A percentile compares a stretch with the other conserved stretches of the same genome.
Conservation (phyloP, 2,797 vertebrate genomes). For the Discoglossus pictus region DNA sequence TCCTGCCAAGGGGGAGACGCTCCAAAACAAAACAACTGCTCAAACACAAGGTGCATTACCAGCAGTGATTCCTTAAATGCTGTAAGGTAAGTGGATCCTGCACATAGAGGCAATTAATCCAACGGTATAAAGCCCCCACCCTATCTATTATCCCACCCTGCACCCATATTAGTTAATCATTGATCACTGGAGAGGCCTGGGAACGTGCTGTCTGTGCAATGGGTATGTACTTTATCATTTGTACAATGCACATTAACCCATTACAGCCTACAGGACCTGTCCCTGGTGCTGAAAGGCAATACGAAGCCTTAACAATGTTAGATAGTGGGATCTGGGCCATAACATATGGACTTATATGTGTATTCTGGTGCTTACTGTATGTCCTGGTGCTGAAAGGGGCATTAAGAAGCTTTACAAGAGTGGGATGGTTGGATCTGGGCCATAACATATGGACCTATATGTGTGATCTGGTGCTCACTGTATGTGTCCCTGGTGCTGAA, state of each 20-base stretch:
- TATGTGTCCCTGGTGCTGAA: too few species aligned
- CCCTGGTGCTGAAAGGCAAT: conserved; percentile 20
- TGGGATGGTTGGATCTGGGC: background rate
- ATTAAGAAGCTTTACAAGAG: too few species aligned
- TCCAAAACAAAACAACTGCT: background rate
- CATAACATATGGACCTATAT: too few species aligned
- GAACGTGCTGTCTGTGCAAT: background rate
- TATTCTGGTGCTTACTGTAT: too few species aligned
- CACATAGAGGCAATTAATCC: background rate
- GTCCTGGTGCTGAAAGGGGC: too few species aligned
- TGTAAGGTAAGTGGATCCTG: conserved; percentile 13
- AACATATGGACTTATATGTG: too few species aligned
- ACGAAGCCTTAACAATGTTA: too few species aligned
- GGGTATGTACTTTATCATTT: too few species aligned
- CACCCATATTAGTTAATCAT: conserved; percentile 23
- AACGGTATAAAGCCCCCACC: background rate
- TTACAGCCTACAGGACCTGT: background rate
- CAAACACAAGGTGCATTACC: background rate
- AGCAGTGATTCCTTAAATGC: background rate
- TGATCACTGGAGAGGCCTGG: conserved; percentile 24
- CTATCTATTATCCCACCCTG: background rate
- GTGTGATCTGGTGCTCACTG: too few species aligned
- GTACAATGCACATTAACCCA: too few species aligned
- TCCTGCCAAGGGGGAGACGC: conserved; percentile 15
- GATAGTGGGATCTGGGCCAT: background rate